Conservation (phyloP, 2,888 invertebrate genomes). For the Lepidocyrtinus sp. region DNA sequence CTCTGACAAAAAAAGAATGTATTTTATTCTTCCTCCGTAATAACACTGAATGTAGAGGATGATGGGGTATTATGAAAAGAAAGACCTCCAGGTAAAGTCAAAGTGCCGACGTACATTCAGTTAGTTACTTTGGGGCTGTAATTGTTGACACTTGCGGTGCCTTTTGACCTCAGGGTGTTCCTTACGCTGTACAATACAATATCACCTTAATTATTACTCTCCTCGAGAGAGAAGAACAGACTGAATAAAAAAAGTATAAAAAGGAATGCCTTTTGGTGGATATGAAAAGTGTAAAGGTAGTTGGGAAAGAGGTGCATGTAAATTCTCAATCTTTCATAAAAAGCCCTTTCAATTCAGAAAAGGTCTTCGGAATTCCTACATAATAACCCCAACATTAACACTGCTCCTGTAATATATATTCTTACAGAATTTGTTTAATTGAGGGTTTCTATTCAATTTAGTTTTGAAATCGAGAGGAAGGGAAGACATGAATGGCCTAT, state of each 20-base stretch:
- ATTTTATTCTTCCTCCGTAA: conserved; percentile 44
- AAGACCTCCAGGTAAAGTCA: conserved; percentile 57
- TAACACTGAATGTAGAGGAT: neutral
- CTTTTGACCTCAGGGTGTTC: conserved; percentile 67
- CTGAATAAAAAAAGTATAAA: neutral
- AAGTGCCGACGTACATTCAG: conserved; percentile 65
- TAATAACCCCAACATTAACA: neutral
- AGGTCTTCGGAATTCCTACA: neutral
- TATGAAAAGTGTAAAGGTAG: too few species aligned
- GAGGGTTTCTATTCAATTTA: conserved; percentile 43
- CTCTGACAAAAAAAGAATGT: conserved; percentile 37
- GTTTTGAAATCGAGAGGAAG: conserved; percentile 4
- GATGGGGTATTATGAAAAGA: conserved; percentile 45
- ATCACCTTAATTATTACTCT: conserved; percentile 65
- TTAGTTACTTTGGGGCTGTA: conserved; percentile 58
- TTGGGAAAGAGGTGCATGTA: conserved; percentile 40
- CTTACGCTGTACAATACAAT: conserved; percentile 59
- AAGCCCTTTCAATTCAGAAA: too few species aligned
- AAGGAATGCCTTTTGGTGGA: too few species aligned
- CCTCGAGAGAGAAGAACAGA: neutral
- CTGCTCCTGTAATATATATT: neutral
- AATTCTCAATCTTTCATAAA: too few species aligned
- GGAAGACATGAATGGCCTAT: conserved; percentile 11
- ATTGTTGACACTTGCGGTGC: conserved; percentile 69
- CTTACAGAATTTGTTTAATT: conserved; percentile 43